Base-by-base conservation (phyloP, 2,113 vertebrate species). In the Zeus faber region DNA sequence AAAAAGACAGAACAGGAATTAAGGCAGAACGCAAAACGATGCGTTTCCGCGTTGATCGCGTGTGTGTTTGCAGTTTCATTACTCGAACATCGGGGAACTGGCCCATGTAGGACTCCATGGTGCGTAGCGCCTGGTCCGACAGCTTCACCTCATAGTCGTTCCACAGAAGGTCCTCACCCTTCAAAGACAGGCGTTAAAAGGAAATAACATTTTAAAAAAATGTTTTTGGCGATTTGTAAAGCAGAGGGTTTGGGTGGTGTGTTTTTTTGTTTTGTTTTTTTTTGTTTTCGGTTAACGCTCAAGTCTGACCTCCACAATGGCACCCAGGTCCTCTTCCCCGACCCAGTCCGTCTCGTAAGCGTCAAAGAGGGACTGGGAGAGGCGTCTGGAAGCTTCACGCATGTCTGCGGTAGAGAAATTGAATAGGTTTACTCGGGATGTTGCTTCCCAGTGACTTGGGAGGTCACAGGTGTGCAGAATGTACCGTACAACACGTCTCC, bases 151-250 rank as follows among this genome's bases (percentile, higher is more conserved):
- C 95, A 23, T 90, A 95, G 87, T 98, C 95, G 13, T 93, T 94
- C 96, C 96, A 98, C 46, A 97, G 86, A 17, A 95, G 92, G 49
- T 98, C 92, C 16, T 97, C 94, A 54, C 93, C 94, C 96, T 98
- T 65, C 66, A 54, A 55, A 68, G 67, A 44, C 8, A 22, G 10
- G 25, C 6, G 24, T 35, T 51, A 58, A 58, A 53, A 27, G 7
- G 31, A 67, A n/a, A 74, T 62, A 72, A 70, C 56, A 58, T 72
- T 81, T 50, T 17, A 65, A 69, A 21, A 56, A 6, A 18, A 8
- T 47, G 18, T 23, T 25, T 10, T 24, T 48, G 45, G 6, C 13
- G 16, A 22, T 26, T 22, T 26, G 24, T 16, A 7, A 6, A 1
- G 22, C 4, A 47, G 4, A 1, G 6, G 8, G 2, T 14, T 14